Conservation (phyloP, 2,797 vertebrate genomes). For the Lepus oiostolus region DNA sequence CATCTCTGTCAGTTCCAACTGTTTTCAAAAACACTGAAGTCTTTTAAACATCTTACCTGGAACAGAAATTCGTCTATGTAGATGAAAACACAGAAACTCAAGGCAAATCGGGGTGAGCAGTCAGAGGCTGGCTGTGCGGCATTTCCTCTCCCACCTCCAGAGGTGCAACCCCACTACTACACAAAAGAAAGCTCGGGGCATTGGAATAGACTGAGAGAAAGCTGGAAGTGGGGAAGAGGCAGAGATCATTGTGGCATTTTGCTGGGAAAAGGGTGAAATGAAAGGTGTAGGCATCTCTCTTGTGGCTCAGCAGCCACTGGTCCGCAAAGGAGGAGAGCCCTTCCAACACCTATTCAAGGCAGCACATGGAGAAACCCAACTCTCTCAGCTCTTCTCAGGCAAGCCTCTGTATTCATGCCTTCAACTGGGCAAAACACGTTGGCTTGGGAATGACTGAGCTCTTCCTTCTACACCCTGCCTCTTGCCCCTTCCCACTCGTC, state of each 20-base stretch:
- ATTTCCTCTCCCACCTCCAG: not conserved
- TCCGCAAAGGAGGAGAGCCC: not conserved
- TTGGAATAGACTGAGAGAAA: not conserved
- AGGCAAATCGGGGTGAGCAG: not conserved
- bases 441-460: not conserved
- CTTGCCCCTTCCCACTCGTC: not conserved
- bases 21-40: not conserved
- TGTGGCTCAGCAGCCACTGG: not conserved
- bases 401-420: not conserved
- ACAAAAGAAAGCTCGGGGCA: not conserved
- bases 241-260: constrained; percentile 4
- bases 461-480: not conserved
- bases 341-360: not conserved
- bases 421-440: not conserved
- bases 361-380: not conserved
- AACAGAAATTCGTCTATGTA: not conserved
- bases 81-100: not conserved
- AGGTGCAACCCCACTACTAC: not conserved
- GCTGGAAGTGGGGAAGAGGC: not conserved
- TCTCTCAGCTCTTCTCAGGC: not conserved
- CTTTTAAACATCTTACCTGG: constrained; percentile 30
- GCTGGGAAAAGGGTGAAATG: not conserved
- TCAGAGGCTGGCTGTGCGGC: not conserved
- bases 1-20: not conserved
- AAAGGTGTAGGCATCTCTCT: not conserved